Base-by-base conservation (phyloP, 2,888 invertebrate genomes). In the Tenthredo mesomela region DNA sequence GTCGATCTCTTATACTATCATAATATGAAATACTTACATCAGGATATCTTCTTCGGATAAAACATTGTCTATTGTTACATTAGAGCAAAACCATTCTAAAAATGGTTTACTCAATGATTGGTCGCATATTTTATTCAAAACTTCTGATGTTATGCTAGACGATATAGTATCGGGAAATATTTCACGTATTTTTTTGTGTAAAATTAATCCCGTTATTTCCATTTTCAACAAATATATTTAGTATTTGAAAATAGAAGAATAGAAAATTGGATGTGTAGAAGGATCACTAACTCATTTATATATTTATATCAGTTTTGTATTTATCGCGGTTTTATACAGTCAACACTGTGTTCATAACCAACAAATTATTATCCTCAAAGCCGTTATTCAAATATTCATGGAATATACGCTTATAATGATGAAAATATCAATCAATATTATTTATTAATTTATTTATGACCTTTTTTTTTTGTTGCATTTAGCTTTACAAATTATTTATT, bases 81-180 rank as follows among this genome's bases (percentile, higher is more conserved):
- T 90, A 9, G 88, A 82, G 84, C 89, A 89, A 84, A 93, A 92
- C 93, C 93, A 93, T 67, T 90, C 88, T 29, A 93, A 86, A 87
- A 93, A 93, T 12, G 90, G 90, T 86, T 92, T 91, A 0, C 89
- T 85, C 7, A 47, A 73, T 47, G 90, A 84, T 84, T 92, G 89
- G 18, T 91, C 87, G 80, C 91, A 93, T 82, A 90, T 67, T 83
- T 90, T 90, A 77, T 88, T 88, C 12, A 93, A 87, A 21, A 90
- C 80, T 82, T 91, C 90, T 7, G 90, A 87, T 0, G 91, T 89
- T 47, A 92, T 86, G 21, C 87, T 88, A 5, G 85, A 87, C 4
- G 89, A 86, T 37, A 91, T 73, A n/a, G n/a, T n/a, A n/a, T 88
- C 90, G 3, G 92, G 89, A 47, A 90, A 84, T 47, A 93, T 86